phyloP scores from a whole-genome alignment of 2,888 invertebrate species.

The Mythimna ferrago region DNA sequence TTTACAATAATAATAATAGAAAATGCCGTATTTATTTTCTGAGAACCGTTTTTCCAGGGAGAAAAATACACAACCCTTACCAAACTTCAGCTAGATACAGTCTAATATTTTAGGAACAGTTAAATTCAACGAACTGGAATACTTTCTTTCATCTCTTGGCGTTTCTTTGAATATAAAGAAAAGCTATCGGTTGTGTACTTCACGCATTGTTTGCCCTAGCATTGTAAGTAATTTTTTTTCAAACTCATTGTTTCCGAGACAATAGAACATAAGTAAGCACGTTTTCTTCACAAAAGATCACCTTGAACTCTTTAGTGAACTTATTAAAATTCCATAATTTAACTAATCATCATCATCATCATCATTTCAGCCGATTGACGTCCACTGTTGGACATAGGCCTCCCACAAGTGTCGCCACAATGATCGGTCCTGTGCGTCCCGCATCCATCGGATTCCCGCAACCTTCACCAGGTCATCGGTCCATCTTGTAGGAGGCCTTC shows the following conservation, averaged over 20 bases:
- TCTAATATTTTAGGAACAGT: slow-evolving; percentile 22
- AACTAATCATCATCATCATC: background rate
- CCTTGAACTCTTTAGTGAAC: slow-evolving; percentile 8
- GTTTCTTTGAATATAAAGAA: slow-evolving; percentile 48
- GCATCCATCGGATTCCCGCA: too few relatives aligned
- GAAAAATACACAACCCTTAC: background rate
- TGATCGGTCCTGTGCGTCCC: too few relatives aligned
- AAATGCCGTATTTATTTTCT: background rate
- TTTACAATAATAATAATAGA: too few relatives aligned
- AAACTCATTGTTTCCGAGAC: slow-evolving; percentile 36
- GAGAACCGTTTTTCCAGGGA: background rate
- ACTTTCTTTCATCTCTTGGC: slow-evolving; percentile 40
- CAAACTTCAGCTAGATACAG: slow-evolving; percentile 1
- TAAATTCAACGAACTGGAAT: slow-evolving; percentile 28
- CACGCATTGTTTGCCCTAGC: slow-evolving; percentile 35
- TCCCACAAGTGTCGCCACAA: too few relatives aligned
- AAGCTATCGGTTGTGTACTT: slow-evolving; percentile 35
- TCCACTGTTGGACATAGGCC: too few relatives aligned
- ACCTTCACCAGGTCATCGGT: too few relatives aligned
- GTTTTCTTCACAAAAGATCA: slow-evolving; percentile 18
- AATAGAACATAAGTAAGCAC: slow-evolving; percentile 25
- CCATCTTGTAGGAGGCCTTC: too few relatives aligned
- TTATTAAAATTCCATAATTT: background rate
- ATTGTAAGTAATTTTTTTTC: slow-evolving; percentile 41
- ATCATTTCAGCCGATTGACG: too few relatives aligned